These are phyloP conservation scores for Patella pellucida DNA, from an alignment of 2,888 invertebrate species.

Conservation along the genomic window DNA sequence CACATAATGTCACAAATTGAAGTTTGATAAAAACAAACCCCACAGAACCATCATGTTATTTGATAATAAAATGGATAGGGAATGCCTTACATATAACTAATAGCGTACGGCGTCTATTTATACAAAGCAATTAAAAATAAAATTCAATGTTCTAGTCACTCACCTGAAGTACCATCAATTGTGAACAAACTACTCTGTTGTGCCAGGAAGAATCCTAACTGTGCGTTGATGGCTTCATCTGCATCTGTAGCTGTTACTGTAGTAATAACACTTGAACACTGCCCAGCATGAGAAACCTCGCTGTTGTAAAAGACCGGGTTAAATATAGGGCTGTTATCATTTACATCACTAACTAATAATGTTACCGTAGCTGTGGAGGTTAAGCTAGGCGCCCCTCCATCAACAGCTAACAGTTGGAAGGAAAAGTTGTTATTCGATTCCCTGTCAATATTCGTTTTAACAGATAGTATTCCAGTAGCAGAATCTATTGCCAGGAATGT, in stretches of 20 bases:
- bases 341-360: constrained; percentile 46
- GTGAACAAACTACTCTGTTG: constrained; percentile 38
- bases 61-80: too few relatives aligned
- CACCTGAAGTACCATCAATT: constrained; percentile 40
- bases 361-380: constrained; percentile 82
- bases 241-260: constrained; percentile 29
- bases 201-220: constrained; percentile 34
- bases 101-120: not conserved
- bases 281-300: constrained; percentile 49
- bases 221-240: constrained; percentile 32
- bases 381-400: constrained; percentile 87
- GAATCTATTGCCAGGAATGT: constrained; percentile 40
- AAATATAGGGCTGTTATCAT: constrained; percentile 51
- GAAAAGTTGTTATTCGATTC: constrained; percentile 28
- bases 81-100: not conserved
- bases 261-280: constrained; percentile 33
- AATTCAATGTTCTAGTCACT: not conserved
- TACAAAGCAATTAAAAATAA: not conserved
- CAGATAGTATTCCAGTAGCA: constrained; percentile 37
- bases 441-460: constrained; percentile 29
- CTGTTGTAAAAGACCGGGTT: constrained; percentile 44
- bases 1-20: too few relatives aligned
- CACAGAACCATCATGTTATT: too few relatives aligned
- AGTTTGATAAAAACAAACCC: too few relatives aligned
- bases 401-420: constrained; percentile 83